phyloP scores from a whole-genome alignment of 1,140 invertebrate species.

The Nomia melanderi region DNA sequence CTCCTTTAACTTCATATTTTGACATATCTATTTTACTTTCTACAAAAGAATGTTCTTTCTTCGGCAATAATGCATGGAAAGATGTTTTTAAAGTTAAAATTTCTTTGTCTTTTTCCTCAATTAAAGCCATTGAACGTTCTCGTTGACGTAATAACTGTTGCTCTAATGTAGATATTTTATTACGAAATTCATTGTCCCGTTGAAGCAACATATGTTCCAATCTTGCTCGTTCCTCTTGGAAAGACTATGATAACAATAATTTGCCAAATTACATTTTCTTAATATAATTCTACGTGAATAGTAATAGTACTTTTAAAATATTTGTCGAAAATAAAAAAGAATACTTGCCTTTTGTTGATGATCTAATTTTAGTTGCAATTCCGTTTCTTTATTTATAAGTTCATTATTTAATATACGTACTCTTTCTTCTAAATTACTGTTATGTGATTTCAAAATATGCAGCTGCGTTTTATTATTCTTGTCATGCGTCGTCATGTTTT shows the following conservation, averaged over 20 bases:
- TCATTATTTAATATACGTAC: conserved; percentile 83
- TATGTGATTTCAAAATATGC: conserved; percentile 82
- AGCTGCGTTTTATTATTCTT: conserved; percentile 76
- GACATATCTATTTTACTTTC: conserved; percentile 36
- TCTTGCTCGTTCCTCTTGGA: conserved; percentile 81
- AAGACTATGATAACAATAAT: conserved; percentile 62
- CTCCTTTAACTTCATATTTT: conserved; percentile 49
- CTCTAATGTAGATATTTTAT: conserved; percentile 85
- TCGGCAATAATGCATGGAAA: conserved; percentile 81
- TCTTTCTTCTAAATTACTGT: conserved; percentile 85
- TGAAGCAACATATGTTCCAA: conserved; percentile 70
- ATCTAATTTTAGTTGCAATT: conserved; percentile 81
- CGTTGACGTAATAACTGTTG: conserved; percentile 89
- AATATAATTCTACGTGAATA: background rate
- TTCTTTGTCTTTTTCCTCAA: conserved; percentile 91
- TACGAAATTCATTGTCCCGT: conserved; percentile 82
- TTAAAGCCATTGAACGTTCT: conserved; percentile 87
- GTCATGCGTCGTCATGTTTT: conserved; percentile 66
- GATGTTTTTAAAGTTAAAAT: conserved; percentile 85
- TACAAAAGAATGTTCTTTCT: conserved; percentile 51
- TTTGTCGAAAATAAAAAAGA: background rate
- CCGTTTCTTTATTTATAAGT: conserved; percentile 83
- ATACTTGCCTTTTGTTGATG: conserved; percentile 75
- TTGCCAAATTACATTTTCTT: background rate
- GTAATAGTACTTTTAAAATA: background rate